These are phyloP conservation scores for Drosophila persimilis DNA, from an alignment of 1,140 invertebrate species.

Conservation along the genomic window DNA sequence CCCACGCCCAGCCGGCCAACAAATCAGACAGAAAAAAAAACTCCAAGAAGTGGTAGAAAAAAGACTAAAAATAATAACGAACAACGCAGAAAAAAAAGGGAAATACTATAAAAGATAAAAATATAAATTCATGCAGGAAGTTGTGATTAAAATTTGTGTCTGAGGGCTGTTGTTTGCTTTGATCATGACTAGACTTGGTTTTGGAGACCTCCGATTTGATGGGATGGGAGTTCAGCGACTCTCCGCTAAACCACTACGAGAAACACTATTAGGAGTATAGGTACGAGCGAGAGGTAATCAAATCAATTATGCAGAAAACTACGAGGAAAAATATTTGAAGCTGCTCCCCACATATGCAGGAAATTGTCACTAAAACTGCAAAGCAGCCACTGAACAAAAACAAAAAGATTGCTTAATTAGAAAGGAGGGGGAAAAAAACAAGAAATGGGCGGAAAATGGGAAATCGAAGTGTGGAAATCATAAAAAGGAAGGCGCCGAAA, in stretches of 20 bases:
- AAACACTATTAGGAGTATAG: neutral
- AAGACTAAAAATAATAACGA: slow-evolving; percentile 40
- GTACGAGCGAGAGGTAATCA: neutral
- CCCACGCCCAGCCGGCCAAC: slow-evolving; percentile 54
- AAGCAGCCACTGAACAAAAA: neutral
- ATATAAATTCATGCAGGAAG: slow-evolving; percentile 65
- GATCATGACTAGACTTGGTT: slow-evolving; percentile 4
- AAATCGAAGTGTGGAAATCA: slow-evolving; percentile 34
- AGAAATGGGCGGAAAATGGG: slow-evolving; percentile 1
- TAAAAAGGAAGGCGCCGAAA: slow-evolving; percentile 13
- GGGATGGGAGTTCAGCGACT: slow-evolving; percentile 22
- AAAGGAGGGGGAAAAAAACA: neutral
- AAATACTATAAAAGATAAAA: slow-evolving; percentile 41
- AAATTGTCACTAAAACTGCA: slow-evolving; percentile 1
- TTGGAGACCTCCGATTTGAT: slow-evolving; percentile 20
- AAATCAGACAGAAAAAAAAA: slow-evolving; percentile 36
- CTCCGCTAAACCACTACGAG: no score
- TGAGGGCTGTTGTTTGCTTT: slow-evolving; percentile 13
- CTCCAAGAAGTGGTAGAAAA: slow-evolving; percentile 6
- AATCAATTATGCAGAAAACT: slow-evolving; percentile 14
- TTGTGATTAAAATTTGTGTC: slow-evolving; percentile 62
- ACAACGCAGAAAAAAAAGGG: slow-evolving; percentile 3
- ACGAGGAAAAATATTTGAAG: neutral
- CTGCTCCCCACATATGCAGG: slow-evolving; percentile 6
- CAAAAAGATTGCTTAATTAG: slow-evolving; percentile 22